Evolutionary conservation across 2,888 invertebrate genomes (phyloP), one percentile per base, ranked within the genome.

Genomic region (Ichneumoninae sp.): DNA sequence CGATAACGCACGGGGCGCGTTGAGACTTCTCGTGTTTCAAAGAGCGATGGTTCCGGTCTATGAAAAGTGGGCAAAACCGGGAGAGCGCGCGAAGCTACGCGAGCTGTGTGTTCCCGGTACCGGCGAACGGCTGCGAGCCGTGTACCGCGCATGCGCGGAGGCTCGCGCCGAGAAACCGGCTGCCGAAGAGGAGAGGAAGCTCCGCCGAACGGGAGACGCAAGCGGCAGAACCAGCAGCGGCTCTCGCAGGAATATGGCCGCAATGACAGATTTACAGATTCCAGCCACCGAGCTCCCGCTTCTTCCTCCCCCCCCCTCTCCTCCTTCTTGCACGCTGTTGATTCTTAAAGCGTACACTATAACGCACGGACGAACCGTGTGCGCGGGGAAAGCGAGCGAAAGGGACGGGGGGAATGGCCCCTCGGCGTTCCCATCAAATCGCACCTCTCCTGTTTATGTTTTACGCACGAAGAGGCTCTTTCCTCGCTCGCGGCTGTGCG

Each of bases 201-300:
- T 19, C 40, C 30, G 63, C 40, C 30, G 66, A 81, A 74, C 19
- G 60, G 68, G 75, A 68, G 57, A 73, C 13, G 52, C 40, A 60
- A 77, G 63, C 44, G 75, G 70, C 44, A 79, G 70, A 60, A 63
- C 30, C 71, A 52, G 54, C 63, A 60, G 30, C 57, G 52, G 65
- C 16, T 75, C 63, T 81, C 81, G 83, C 74, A 79, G 83, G 89
- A 88, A 91, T 93, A 93, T 91, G 90, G 91, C 86, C 84, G 90
- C 91, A 93, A 91, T 91, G 93, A 93, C 93, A 93, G 93, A 93
- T 93, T 93, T 93, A 93, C 93, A 91, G 92, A 93, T 93, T 92
- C 92, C 92, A 93, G 92, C 90, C 91, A 91, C 90, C 88, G 89
- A 84, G 76, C 88, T 85, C 75, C 79, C 74, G 63, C 26, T 68